Evolutionary conservation across 2,888 invertebrate genomes (phyloP), one percentile per base, ranked within the genome.

Genomic region (Acheta domesticus): DNA sequence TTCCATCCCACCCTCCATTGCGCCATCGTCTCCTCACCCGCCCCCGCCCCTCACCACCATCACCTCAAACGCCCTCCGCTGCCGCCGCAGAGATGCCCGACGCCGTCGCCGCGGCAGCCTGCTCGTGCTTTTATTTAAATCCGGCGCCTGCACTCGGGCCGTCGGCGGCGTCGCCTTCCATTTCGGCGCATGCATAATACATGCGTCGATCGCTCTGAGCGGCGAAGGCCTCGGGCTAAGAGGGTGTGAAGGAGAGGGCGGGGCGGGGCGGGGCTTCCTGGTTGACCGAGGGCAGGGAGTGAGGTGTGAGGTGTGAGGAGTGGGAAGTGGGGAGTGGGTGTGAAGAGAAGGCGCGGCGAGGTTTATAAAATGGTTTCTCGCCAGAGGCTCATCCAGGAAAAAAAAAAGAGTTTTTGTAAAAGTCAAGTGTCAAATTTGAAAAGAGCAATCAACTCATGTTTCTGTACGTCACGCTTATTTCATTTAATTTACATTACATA

Each of bases 81-180:
- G 62, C n/a, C n/a, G 8, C 62, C n/a, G 14, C 62, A 5, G 62
- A 62, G 62, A 62, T 62, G 62, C 62, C n/a, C 62, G n/a, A n/a
- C 62, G 11, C 62, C 11, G 8, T 8, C 62, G 62, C 62, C 62
- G 12, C 62, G 62, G 36, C 62, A 19, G 62, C 62, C 62, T 62
- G 62, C 62, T 62, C 62, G 62, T 62, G 62, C 62, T 62, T 62
- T 62, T 62, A 62, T 62, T 62, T 62, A 62, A 62, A 62, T 62
- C 62, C 62, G 62, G 62, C 14, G 62, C 62, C 62, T 62, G 62
- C 62, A 62, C 62, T 62, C 62, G 62, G 62, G 16, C 62, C 62
- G 62, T 12, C 62, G 62, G 14, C 62, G 11, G 62, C 62, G 62
- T 62, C 62, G 62, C 62, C 62, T 62, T 62, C 62, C 62, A 62